These are phyloP conservation scores for Automeris io DNA, from an alignment of 2,888 invertebrate species.

Conservation along the genomic window DNA sequence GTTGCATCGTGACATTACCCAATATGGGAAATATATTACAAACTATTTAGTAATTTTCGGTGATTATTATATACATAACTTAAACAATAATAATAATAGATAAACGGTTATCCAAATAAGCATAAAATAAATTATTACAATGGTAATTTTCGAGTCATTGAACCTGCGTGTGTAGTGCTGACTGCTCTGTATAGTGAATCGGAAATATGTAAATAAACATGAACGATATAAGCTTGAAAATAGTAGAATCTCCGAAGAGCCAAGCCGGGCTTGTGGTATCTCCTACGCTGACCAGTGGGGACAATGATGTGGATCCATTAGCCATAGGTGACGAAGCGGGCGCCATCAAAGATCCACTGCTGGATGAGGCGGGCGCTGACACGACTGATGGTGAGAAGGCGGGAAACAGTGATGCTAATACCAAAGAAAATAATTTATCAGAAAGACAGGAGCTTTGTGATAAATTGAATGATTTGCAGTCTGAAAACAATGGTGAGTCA, in stretches of 20 bases:
- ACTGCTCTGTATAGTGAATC: constrained; percentile 59
- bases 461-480: constrained; percentile 26
- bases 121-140: constrained; percentile 31
- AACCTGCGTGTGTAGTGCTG: constrained; percentile 62
- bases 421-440: constrained; percentile 62
- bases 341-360: constrained; percentile 29
- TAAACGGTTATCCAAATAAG: constrained; percentile 8
- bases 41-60: constrained; percentile 33
- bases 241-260: constrained; percentile 63
- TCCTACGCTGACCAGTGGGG: constrained; percentile 34
- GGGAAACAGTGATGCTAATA: constrained; percentile 67
- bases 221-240: constrained; percentile 71
- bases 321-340: constrained; percentile 50
- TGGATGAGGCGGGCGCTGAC: constrained; percentile 26
- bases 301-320: constrained; percentile 61
- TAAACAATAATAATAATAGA: constrained; percentile 2
- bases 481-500: constrained; percentile 34
- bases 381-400: constrained; percentile 32
- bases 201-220: constrained; percentile 76
- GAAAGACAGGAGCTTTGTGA: constrained; percentile 35
- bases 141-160: constrained; percentile 57
- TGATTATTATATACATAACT: constrained; percentile 20
- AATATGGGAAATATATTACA: constrained; percentile 54
- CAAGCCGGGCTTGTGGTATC: constrained; percentile 41
- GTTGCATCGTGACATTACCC: constrained; percentile 58